Conservation (phyloP, 2,113 vertebrate genomes). For the Misgurnus mizolepis region DNA sequence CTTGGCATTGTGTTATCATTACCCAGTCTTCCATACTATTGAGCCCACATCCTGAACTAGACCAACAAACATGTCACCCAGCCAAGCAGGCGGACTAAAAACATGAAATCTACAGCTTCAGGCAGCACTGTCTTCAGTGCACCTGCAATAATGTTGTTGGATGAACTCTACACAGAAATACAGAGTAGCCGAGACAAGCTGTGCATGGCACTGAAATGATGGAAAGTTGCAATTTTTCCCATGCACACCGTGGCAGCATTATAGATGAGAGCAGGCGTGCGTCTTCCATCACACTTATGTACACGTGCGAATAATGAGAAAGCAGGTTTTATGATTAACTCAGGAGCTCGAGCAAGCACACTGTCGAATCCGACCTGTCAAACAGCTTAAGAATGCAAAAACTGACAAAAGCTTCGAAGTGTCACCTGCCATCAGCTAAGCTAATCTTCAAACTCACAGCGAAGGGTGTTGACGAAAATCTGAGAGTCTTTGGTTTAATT, state of each 20-base stretch:
- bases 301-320: slow-evolving; percentile 26
- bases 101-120: slow-evolving; percentile 10
- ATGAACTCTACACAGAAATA: neutral
- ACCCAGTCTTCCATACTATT: slow-evolving; percentile 11
- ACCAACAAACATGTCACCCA: slow-evolving; percentile 8
- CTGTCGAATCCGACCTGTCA: slow-evolving; percentile 21
- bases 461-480: neutral
- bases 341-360: slow-evolving; percentile 13
- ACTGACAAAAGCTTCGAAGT: slow-evolving; percentile 3
- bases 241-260: neutral
- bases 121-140: neutral
- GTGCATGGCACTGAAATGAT: neutral
- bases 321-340: slow-evolving; percentile 12
- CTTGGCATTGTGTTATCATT: neutral
- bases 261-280: neutral
- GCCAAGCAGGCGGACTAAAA: neutral
- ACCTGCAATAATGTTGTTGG: neutral
- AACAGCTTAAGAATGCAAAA: slow-evolving; percentile 22
- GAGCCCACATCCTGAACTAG: neutral
- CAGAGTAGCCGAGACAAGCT: neutral
- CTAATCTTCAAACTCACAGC: slow-evolving; percentile 20
- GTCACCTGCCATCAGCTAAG: slow-evolving; percentile 28
- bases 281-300: slow-evolving; percentile 1
- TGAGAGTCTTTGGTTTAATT: slow-evolving; percentile 35
- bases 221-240: slow-evolving; percentile 6